A percentile compares a stretch with the other conserved stretches of the same genome.
phyloP scores from a whole-genome alignment of 2,797 vertebrate species.

The Danio tinwini region DNA sequence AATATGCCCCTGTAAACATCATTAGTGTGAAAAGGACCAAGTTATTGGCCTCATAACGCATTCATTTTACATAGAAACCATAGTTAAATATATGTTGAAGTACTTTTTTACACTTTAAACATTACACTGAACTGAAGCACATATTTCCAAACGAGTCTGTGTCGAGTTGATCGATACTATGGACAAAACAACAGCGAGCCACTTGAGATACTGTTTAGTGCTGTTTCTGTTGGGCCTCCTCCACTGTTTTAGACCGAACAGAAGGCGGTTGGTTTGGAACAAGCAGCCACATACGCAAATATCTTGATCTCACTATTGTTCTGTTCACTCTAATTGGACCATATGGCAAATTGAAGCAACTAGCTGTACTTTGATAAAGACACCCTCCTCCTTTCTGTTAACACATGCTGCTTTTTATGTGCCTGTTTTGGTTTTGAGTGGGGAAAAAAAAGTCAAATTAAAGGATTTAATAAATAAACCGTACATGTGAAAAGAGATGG shows the following conservation, averaged over 20 bases:
- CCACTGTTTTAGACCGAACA: conserved; percentile 47
- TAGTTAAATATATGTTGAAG: too few relatives aligned
- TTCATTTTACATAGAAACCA: too few relatives aligned
- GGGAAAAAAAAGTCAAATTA: conserved; percentile 32
- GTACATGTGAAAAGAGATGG: conserved; percentile 17
- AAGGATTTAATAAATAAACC: conserved; percentile 31
- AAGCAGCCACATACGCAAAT: conserved; percentile 44
- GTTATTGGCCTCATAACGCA: too few relatives aligned
- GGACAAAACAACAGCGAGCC: conserved; percentile 40
- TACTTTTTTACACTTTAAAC: too few relatives aligned
- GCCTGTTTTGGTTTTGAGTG: conserved; percentile 20
- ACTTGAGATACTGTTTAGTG: not conserved
- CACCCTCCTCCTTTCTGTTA: conserved; percentile 22
- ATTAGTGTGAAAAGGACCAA: too few relatives aligned
- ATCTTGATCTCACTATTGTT: conserved; percentile 59
- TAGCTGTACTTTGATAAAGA: conserved; percentile 55
- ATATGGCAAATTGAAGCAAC: conserved; percentile 59
- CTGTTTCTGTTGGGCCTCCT: conserved; percentile 13
- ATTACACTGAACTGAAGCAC: too few relatives aligned
- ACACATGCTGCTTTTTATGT: conserved; percentile 3
- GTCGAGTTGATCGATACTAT: conserved; percentile 62
- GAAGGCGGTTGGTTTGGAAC: conserved; percentile 53
- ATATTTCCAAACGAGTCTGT: too few relatives aligned
- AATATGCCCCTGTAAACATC: too few relatives aligned
- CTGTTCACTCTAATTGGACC: conserved; percentile 55